Evolutionary conservation across 2,797 vertebrate genomes (phyloP).

Genomic region (Liparis tanakae): DNA sequence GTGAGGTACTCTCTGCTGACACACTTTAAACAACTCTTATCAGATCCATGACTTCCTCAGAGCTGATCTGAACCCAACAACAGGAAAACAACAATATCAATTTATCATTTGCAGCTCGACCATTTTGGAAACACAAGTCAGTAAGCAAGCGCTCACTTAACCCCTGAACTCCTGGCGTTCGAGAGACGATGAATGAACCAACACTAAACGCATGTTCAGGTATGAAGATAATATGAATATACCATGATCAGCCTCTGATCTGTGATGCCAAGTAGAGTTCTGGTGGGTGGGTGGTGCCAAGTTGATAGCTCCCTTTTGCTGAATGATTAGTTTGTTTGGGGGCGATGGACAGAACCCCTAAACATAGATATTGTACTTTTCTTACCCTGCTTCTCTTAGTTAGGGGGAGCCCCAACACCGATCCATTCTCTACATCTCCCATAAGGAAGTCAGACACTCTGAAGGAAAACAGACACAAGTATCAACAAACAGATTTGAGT

Average conservation of each 20-base stretch:
- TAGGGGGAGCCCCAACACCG: conserved; percentile 91
- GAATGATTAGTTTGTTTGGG: not conserved
- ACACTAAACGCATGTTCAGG: not conserved
- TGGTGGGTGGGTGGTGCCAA: not conserved
- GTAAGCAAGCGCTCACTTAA: conserved; percentile 40
- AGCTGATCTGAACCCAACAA: conserved; percentile 39
- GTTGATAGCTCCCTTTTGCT: not conserved
- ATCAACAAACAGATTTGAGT: not conserved
- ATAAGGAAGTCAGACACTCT: conserved; percentile 99
- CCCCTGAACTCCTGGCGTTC: conserved; percentile 43
- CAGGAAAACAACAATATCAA: conserved; percentile 63
- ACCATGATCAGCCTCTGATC: not conserved
- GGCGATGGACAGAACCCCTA: not conserved
- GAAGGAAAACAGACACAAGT: conserved; percentile 52
- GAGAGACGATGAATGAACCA: not conserved
- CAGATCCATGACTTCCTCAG: conserved; percentile 37
- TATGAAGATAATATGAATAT: not conserved
- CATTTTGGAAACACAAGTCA: conserved; percentile 40
- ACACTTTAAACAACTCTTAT: conserved; percentile 46
- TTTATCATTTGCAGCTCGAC: conserved; percentile 37
- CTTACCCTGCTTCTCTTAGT: conserved; percentile 92
- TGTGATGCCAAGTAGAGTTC: not conserved
- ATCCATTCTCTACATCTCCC: conserved; percentile 98
- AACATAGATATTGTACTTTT: conserved; percentile 10
- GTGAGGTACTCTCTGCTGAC: not conserved